Evolutionary conservation across 2,888 invertebrate species (phyloP), one percentile per base, ranked within the genome.

Genomic region (Cephus nigrinus): DNA sequence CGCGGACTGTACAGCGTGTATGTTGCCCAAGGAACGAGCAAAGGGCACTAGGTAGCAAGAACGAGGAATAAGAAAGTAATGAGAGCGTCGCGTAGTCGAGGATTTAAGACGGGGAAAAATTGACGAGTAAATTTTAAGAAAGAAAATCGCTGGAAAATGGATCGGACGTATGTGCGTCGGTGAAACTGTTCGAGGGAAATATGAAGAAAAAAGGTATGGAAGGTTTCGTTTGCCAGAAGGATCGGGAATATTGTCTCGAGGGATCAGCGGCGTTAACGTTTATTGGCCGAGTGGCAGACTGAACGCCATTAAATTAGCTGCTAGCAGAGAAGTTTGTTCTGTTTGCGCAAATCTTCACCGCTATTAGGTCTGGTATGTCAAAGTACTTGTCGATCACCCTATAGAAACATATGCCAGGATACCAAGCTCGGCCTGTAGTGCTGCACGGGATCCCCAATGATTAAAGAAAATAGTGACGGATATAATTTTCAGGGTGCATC

Each of bases 401-500:
- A 36, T 80, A 80, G 79, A 84, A 82, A 86, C 83, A 86, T 84
- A 86, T 86, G 85, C 75, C 55, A 3, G 55, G 35, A 33, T 55
- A n/a, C n/a, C n/a, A 23, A 5, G 11, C 33, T 32, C 12, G 35
- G 2, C 31, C 73, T 30, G 33, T 15, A 35, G 32, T 4, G n/a
- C 34, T 35, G 11, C 32, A 12, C 34, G 75, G 80, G 79, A 82
- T 83, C 80, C 80, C 31, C 36, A 34, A 68, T 78, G 85, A 85
- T 87, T 86, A 83, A 55, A 76, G 80, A 81, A 79, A 78, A 85
- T 84, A 83, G 87, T 81, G 80, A 83, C 68, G 72, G 81, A 81
- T 83, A 23, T 55, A 23, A 55, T 55, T 55, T 55, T 15, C 55
- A 55, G 55, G 55, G 55, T 23, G 55, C 55, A 55, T 55, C 55